These are phyloP conservation scores for Triplophysa siluroides DNA, from an alignment of 2,113 vertebrate species.

Conservation along the genomic window DNA sequence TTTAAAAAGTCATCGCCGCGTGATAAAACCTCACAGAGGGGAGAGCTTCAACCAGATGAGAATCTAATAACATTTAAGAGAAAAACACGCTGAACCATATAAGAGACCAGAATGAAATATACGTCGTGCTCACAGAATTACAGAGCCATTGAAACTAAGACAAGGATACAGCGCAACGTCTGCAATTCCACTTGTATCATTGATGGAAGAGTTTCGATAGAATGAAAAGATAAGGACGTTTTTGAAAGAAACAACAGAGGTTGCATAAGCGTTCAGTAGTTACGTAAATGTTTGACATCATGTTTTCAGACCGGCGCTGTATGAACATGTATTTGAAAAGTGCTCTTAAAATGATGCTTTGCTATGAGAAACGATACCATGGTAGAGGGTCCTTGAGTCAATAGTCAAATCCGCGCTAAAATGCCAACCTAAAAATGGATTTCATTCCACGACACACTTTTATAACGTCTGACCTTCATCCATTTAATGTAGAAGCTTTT, in stretches of 20 bases:
- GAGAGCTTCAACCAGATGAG: constrained; percentile 27
- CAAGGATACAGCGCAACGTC: not conserved
- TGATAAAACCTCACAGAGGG: constrained; percentile 52
- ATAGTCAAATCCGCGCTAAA: not conserved
- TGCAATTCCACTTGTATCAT: not conserved
- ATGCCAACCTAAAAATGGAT: not conserved
- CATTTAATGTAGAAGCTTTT: not conserved
- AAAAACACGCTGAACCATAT: not conserved
- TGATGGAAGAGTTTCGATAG: not conserved
- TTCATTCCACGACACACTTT: not conserved
- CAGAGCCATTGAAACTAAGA: constrained; percentile 10
- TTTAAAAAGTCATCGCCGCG: constrained; percentile 39
- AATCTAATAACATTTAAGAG: constrained; percentile 46
- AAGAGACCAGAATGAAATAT: constrained; percentile 22
- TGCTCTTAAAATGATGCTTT: not conserved
- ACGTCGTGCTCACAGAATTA: constrained; percentile 4
- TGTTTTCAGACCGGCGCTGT: not conserved
- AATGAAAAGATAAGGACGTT: not conserved
- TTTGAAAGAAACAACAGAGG: not conserved
- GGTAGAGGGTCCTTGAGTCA: not conserved
- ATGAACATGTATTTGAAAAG: not conserved
- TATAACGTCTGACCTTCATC: constrained; percentile 3
- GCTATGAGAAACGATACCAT: not conserved
- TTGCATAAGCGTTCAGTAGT: not conserved
- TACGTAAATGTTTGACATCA: not conserved